Conservation (phyloP, 1,140 invertebrate genomes). For the Eupeodes corollae region DNA sequence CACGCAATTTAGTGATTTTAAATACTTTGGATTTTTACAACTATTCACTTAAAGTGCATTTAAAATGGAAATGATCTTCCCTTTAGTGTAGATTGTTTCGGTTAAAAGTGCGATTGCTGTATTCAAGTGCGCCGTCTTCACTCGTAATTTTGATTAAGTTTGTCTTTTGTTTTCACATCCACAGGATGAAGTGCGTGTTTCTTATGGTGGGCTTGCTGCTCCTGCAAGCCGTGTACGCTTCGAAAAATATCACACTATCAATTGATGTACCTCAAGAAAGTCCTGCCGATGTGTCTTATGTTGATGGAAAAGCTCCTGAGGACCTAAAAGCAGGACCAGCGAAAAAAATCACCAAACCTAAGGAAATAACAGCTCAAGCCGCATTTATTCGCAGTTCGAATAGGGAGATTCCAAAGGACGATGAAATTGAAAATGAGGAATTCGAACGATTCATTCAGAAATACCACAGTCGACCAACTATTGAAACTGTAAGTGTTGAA, state of each 20-base stretch:
- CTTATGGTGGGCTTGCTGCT: slow-evolving; percentile 14
- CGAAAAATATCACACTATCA: slow-evolving; percentile 31
- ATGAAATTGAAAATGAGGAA: slow-evolving; percentile 30
- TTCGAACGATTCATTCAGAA: slow-evolving; percentile 34
- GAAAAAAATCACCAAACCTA: neutral
- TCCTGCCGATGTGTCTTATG: slow-evolving; percentile 27
- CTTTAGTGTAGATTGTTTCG: too few relatives aligned
- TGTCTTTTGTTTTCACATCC: neutral
- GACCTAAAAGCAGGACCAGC: slow-evolving; percentile 23
- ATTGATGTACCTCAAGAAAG: slow-evolving; percentile 27
- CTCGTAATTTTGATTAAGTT: too few relatives aligned
- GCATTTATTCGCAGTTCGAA: slow-evolving; percentile 22
- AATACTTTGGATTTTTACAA: too few relatives aligned
- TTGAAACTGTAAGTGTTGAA: slow-evolving; percentile 25
- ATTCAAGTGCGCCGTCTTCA: too few relatives aligned
- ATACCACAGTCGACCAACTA: slow-evolving; percentile 27
- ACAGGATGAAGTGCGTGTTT: slow-evolving; percentile 13
- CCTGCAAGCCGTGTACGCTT: slow-evolving; percentile 13
- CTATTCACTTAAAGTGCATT: too few relatives aligned
- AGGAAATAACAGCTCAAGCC: slow-evolving; percentile 5
- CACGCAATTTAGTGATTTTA: too few relatives aligned
- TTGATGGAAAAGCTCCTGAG: slow-evolving; percentile 24
- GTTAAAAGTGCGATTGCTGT: too few relatives aligned
- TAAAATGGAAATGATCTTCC: too few relatives aligned
- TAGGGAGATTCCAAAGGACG: slow-evolving; percentile 17